These are phyloP conservation scores for Leptothorax acervorum DNA, from an alignment of 2,888 invertebrate species.

Conservation along the genomic window DNA sequence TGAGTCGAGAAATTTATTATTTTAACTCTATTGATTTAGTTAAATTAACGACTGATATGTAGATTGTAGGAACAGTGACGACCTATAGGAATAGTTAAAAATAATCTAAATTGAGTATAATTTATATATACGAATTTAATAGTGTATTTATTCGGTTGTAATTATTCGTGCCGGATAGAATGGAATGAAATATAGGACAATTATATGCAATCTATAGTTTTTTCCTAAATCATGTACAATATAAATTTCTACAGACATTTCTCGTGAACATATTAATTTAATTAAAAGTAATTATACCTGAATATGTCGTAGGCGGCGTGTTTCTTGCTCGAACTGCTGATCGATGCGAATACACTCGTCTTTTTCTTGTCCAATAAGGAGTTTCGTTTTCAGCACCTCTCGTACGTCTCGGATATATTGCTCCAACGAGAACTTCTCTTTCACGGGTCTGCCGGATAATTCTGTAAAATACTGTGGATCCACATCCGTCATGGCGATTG, in stretches of 20 bases:
- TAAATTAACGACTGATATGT: too few relatives aligned
- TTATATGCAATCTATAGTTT: not conserved
- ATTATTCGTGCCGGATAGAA: too few relatives aligned
- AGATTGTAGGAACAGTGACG: too few relatives aligned
- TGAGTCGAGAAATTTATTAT: too few relatives aligned
- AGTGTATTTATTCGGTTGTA: too few relatives aligned
- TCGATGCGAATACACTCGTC: slow-evolving; percentile 87
- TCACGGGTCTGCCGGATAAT: slow-evolving; percentile 88
- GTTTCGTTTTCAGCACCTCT: slow-evolving; percentile 86
- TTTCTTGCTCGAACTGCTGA: slow-evolving; percentile 87
- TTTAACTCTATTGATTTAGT: too few relatives aligned
- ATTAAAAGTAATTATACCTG: slow-evolving; percentile 75
- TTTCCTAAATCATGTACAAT: not conserved
- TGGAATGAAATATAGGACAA: too few relatives aligned
- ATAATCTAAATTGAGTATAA: too few relatives aligned
- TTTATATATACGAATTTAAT: too few relatives aligned
- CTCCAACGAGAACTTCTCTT: slow-evolving; percentile 87
- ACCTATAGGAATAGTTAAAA: too few relatives aligned
- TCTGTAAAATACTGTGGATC: slow-evolving; percentile 89
- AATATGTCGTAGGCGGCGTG: slow-evolving; percentile 86
- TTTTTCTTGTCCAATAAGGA: slow-evolving; percentile 86
- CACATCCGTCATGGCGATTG: slow-evolving; percentile 88
- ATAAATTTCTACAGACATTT: not conserved
- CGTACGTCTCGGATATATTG: slow-evolving; percentile 88
- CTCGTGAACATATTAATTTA: not conserved